A percentile compares a stretch with the other conserved stretches of the same genome.
These are phyloP conservation scores for Nebria ingens DNA, from an alignment of 1,140 invertebrate genomes.

Conservation along the genomic window DNA sequence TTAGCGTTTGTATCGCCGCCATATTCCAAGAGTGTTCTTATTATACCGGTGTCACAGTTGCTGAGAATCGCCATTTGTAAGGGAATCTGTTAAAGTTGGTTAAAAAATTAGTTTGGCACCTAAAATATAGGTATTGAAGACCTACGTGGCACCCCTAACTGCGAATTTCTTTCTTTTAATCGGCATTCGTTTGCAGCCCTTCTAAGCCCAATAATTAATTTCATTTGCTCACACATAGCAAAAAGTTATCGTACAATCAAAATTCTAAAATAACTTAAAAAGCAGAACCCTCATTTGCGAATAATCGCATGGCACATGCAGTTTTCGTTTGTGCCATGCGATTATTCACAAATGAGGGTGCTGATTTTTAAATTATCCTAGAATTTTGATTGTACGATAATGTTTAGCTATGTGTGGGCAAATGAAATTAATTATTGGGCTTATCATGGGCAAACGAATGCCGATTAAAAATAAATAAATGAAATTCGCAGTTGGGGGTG, in stretches of 20 bases:
- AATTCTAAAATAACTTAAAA: too few species aligned
- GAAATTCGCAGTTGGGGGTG: too few species aligned
- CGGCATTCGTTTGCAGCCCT: not conserved
- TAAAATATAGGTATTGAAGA: too few species aligned
- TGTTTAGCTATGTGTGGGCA: too few species aligned
- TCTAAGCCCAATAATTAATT: not conserved
- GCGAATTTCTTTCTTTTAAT: not conserved
- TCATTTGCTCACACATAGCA: not conserved
- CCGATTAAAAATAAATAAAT: not conserved
- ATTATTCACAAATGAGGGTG: too few species aligned
- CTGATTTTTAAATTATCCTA: too few species aligned
- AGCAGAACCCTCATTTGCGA: too few species aligned
- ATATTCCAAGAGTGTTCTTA: not conserved
- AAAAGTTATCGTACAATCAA: too few species aligned
- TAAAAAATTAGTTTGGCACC: not conserved
- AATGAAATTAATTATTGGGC: not conserved
- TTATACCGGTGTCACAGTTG: not conserved
- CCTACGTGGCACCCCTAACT: too few species aligned
- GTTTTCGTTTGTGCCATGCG: too few species aligned
- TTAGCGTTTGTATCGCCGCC: not conserved
- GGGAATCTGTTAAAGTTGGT: not conserved
- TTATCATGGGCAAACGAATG: not conserved
- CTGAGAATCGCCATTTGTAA: not conserved
- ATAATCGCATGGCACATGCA: too few species aligned
- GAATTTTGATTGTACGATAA: too few species aligned